phyloP scores from a whole-genome alignment of 2,797 vertebrate genomes.

The Sphenopsis melanotis region DNA sequence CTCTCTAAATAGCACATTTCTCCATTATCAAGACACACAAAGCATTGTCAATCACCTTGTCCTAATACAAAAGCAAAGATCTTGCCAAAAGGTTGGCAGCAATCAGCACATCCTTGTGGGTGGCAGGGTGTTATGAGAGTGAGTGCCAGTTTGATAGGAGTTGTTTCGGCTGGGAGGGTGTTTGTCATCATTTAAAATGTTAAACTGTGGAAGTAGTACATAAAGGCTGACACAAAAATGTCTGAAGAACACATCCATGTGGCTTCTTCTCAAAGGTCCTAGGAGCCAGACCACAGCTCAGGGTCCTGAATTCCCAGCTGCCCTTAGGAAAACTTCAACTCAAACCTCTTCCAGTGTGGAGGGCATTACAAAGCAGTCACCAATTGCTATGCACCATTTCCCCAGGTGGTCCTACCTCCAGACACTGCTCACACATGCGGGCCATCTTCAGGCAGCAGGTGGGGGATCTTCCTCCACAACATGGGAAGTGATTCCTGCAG shows the following conservation, averaged over 20 bases:
- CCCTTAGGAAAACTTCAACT: not conserved
- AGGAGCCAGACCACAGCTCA: not conserved
- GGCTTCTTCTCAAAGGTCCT: not conserved
- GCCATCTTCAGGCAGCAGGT: not conserved
- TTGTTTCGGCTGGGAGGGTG: not conserved
- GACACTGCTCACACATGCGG: not conserved
- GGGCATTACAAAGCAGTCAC: not conserved
- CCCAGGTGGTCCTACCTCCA: not conserved
- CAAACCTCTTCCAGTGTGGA: not conserved
- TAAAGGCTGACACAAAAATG: not conserved
- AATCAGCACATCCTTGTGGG: not conserved
- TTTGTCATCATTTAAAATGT: constrained; percentile 3
- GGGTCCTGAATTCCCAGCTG: not conserved
- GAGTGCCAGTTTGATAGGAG: not conserved
- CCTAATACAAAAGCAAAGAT: constrained; percentile 28
- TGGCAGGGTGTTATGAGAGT: not conserved
- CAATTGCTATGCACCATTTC: accelerated
- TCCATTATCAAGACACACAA: constrained; percentile 11
- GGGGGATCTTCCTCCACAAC: not conserved
- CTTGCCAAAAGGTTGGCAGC: constrained; percentile 16
- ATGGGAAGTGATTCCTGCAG: not conserved
- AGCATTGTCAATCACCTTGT: constrained; percentile 28
- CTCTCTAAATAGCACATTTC: not conserved
- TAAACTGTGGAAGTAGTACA: not conserved
- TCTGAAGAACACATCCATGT: not conserved